Conservation (phyloP, 2,113 vertebrate species). For the Chloropsis hardwickii region DNA sequence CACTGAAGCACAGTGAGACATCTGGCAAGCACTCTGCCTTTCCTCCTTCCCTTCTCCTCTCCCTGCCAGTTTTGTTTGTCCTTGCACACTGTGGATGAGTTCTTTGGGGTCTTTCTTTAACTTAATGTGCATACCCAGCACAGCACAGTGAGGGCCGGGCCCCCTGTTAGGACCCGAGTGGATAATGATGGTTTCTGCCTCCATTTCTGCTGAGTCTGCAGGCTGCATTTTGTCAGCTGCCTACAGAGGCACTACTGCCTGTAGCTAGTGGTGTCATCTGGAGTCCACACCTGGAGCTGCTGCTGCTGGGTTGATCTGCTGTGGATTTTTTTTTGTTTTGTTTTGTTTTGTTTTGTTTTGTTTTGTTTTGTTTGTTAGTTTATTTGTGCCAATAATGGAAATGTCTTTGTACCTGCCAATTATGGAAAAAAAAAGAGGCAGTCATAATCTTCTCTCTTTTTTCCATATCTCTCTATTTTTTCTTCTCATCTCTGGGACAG, state of each 20-base stretch:
- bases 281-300: not conserved
- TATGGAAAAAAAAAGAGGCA: not conserved
- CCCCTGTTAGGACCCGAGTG: not conserved
- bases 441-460: not conserved
- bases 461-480: not conserved
- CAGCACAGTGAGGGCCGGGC: not conserved
- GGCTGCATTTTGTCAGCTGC: not conserved
- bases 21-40: not conserved
- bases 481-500: not conserved
- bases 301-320: not conserved
- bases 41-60: not conserved
- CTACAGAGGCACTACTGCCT: not conserved
- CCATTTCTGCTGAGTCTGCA: not conserved
- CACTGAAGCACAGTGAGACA: not conserved
- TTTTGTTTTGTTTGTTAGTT: not conserved
- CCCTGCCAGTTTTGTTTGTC: not conserved
- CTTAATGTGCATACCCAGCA: not conserved
- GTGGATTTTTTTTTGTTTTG: not conserved
- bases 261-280: not conserved
- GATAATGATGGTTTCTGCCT: not conserved
- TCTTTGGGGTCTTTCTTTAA: conserved; percentile 26
- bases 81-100: not conserved
- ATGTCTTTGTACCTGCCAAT: conserved; percentile 38
- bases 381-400: not conserved
- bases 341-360: too few species aligned